Base-by-base conservation (phyloP, 2,888 invertebrate genomes). In the Venusia cambrica region DNA sequence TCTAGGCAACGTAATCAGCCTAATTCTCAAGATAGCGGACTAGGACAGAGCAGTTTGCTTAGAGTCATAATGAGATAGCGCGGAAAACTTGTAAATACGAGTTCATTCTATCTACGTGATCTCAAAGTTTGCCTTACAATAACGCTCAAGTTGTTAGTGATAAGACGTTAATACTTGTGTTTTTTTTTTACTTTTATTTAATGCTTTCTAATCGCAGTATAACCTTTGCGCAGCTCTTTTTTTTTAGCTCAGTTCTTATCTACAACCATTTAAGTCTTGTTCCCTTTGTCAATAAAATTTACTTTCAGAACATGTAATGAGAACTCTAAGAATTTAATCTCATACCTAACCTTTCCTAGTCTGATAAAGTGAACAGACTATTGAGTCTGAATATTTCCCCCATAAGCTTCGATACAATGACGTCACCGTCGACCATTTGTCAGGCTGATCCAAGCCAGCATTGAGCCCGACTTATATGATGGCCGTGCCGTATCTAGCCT, bases 361-460 rank as follows among this genome's bases (percentile, higher is more conserved):
- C 3, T 7, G 8, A 12, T 17, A 9, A 9, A 20, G 10, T 13
- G 16, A 25, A 18, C 11, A 11, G 20, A 37, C 22, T 38, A 34
- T 29, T 13, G 29, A 19, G 16, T 10, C 26, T 30, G 17, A 30
- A 39, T 39, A 34, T 40, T 36, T 31, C 35, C 35, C 22, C 12
- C 9, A 20, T 32, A 44, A 39, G 36, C 37, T 33, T 6, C 38
- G 36, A 45, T 36, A 38, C 45, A 47, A 48, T 74, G 75, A 76
- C 74, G 71, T 76, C 72, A 72, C 51, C 55, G 51, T 53, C 54
- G 46, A 62, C 73, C 76, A 81, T 80, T 83, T 83, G 77, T 83
- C 83, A 83, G 61, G 71, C 68, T 78, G 70, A 77, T 66, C 66
- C 56, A 48, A 53, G 55, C 44, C 59, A 70, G 69, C 71, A 72